phyloP scores from a whole-genome alignment of 2,888 invertebrate species.

The Actias luna region DNA sequence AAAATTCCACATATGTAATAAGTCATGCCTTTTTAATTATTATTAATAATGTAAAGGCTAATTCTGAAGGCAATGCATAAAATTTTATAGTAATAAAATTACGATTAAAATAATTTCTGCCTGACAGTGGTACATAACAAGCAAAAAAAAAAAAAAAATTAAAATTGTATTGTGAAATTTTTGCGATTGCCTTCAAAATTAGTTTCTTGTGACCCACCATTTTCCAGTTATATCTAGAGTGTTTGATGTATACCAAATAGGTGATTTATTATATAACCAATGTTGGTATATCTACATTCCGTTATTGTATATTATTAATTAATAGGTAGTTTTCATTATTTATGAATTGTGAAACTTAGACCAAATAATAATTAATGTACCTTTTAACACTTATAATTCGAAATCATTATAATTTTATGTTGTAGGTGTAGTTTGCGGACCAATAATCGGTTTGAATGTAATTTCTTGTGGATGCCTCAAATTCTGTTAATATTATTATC shows the following conservation, averaged over 20 bases:
- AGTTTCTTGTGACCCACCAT: slow-evolving; percentile 73
- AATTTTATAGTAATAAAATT: slow-evolving; percentile 36
- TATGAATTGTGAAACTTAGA: slow-evolving; percentile 78
- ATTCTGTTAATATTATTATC: slow-evolving; percentile 73
- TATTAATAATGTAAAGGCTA: slow-evolving; percentile 17
- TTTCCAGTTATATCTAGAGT: slow-evolving; percentile 78
- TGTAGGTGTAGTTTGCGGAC: slow-evolving; percentile 75
- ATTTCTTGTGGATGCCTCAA: slow-evolving; percentile 68
- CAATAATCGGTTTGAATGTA: slow-evolving; percentile 75
- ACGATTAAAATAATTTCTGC: neutral
- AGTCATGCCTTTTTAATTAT: slow-evolving; percentile 64
- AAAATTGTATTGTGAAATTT: neutral
- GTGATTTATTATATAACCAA: slow-evolving; percentile 61
- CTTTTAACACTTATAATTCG: slow-evolving; percentile 76
- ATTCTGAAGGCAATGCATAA: slow-evolving; percentile 7
- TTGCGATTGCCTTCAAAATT: slow-evolving; percentile 8
- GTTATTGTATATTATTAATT: slow-evolving; percentile 74
- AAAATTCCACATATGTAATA: slow-evolving; percentile 68
- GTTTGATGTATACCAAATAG: slow-evolving; percentile 63
- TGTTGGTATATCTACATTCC: slow-evolving; percentile 79
- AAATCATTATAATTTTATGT: slow-evolving; percentile 66
- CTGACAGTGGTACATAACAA: neutral
- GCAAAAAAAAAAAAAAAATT: neutral
- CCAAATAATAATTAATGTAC: slow-evolving; percentile 82
- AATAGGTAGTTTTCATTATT: slow-evolving; percentile 76